These are phyloP conservation scores for Thryonomys swinderianus DNA, from an alignment of 2,113 vertebrate genomes.

Conservation along the genomic window DNA sequence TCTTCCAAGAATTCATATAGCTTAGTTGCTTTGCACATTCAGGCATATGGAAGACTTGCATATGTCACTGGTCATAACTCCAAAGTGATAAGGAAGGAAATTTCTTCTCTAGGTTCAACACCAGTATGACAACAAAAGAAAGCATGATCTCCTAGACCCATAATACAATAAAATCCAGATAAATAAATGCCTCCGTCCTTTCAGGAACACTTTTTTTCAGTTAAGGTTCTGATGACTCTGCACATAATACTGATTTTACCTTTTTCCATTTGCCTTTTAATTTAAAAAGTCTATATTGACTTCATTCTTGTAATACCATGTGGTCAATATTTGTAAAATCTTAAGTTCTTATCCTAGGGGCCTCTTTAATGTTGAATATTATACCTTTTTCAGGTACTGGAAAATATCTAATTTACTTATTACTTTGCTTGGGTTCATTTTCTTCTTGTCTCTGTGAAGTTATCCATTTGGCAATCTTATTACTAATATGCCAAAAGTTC, in stretches of 20 bases:
- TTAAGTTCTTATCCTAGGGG: slow-evolving; percentile 74
- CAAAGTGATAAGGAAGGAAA: neutral
- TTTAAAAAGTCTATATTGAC: slow-evolving; percentile 79
- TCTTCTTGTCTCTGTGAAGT: slow-evolving; percentile 63
- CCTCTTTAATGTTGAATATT: slow-evolving; percentile 83
- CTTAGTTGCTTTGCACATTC: neutral
- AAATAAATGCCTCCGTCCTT: slow-evolving; percentile 75
- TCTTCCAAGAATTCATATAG: neutral
- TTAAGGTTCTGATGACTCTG: slow-evolving; percentile 72
- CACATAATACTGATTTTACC: slow-evolving; percentile 70
- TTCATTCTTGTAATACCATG: slow-evolving; percentile 73
- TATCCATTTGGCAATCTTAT: slow-evolving; percentile 20
- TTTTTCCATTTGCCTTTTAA: slow-evolving; percentile 83
- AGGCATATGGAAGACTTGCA: neutral
- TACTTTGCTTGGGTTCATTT: slow-evolving; percentile 37
- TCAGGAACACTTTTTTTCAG: slow-evolving; percentile 74
- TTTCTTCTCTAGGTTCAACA: neutral
- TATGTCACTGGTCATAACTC: neutral
- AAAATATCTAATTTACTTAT: slow-evolving; percentile 76
- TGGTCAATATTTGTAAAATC: slow-evolving; percentile 77
- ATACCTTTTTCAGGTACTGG: slow-evolving; percentile 77
- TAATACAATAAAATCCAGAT: slow-evolving; percentile 56
- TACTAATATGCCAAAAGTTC: slow-evolving; percentile 51
- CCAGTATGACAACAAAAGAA: neutral
- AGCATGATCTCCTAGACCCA: slow-evolving; percentile 59